Conservation (phyloP, 2,888 invertebrate species). For the Amblyjoppa fuscipennis region DNA sequence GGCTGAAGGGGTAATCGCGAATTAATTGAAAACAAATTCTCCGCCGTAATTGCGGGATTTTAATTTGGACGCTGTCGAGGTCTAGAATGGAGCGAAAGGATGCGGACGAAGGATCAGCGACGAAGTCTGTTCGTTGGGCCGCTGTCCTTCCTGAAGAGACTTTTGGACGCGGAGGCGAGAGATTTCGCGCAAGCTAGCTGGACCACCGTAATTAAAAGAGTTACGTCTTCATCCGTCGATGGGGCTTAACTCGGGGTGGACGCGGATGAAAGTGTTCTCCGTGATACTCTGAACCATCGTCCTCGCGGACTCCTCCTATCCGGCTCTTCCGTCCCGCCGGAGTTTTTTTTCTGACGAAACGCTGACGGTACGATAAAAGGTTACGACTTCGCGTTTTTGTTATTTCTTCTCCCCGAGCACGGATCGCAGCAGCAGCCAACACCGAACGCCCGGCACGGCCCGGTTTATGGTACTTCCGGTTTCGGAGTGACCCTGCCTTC, state of each 20-base stretch:
- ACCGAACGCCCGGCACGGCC: constrained; percentile 27
- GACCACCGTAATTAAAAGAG: constrained; percentile 80
- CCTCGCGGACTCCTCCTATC: constrained; percentile 11
- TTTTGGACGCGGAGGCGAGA: constrained; percentile 25
- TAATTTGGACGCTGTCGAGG: constrained; percentile 76
- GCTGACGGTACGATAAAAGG: constrained; percentile 69
- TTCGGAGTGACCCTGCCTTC: constrained; percentile 29
- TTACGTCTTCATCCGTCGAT: constrained; percentile 76
- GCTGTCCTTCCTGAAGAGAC: constrained; percentile 39
- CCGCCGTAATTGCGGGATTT: constrained; percentile 78
- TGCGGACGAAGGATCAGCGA: constrained; percentile 30
- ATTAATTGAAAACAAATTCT: constrained; percentile 81
- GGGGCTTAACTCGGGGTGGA: background rate
- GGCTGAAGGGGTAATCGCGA: constrained; percentile 76
- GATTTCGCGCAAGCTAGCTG: constrained; percentile 66
- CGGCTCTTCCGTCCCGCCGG: background rate
- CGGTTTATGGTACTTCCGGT: constrained; percentile 68
- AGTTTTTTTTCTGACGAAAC: constrained; percentile 43
- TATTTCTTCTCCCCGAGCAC: constrained; percentile 64
- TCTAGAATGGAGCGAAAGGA: constrained; percentile 5
- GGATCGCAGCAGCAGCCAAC: constrained; percentile 59
- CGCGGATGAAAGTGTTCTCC: background rate
- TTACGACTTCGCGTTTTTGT: constrained; percentile 69
- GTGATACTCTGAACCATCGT: background rate
- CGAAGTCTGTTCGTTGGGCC: constrained; percentile 31